Evolutionary conservation across 2,888 invertebrate species (phyloP), one percentile per base, ranked within the genome.

Genomic region (Tridacna gigas): DNA sequence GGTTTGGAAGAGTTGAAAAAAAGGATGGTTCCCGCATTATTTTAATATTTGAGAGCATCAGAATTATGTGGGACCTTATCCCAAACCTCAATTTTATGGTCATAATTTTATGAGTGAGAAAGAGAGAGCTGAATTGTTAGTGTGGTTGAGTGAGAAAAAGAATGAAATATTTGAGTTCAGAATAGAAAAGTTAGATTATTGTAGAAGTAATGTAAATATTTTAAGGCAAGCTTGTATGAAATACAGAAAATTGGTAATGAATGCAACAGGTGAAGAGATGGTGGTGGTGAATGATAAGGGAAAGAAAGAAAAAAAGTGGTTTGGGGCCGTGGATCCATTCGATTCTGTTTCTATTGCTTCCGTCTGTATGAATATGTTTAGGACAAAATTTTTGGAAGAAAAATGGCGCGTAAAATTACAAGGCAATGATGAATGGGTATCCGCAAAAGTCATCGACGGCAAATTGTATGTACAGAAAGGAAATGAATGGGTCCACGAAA

Each of bases 21-120:
- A 79, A 25, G 74, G 79, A 3, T 66, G 74, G 66, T 74, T 74
- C 51, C 79, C 74, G 5, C 79, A 79, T 51, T 79, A 79, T 47
- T 88, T 84, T 28, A 86, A 88, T 65, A 83, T 28, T 3, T 18
- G 47, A n/a, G 81, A 87, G 28, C 84, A 89, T 61, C 79, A 82
- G 63, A 56, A 74, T 12, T 86, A 87, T 74, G 67, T 79, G 13
- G 83, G 66, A 18, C 77, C 77, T 9, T 77, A 81, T 51, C 73
- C 77, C 1, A 74, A 81, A 0, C 48, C 63, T 20, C n/a, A 65
- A 20, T 73, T n/a, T 71, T 81, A 81, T 37, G 81, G 81, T 2
- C 18, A n/a, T n/a, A 77, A 74, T 67, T 82, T 74, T 60, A 82
- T 82, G 77, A 69, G 71, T 28, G 28, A 25, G 13, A 76, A 82